Percentiles rank a stretch among this genome's conserved stretches.
phyloP scores from a whole-genome alignment of 1,140 invertebrate genomes.

The Magallana ariakensis region DNA sequence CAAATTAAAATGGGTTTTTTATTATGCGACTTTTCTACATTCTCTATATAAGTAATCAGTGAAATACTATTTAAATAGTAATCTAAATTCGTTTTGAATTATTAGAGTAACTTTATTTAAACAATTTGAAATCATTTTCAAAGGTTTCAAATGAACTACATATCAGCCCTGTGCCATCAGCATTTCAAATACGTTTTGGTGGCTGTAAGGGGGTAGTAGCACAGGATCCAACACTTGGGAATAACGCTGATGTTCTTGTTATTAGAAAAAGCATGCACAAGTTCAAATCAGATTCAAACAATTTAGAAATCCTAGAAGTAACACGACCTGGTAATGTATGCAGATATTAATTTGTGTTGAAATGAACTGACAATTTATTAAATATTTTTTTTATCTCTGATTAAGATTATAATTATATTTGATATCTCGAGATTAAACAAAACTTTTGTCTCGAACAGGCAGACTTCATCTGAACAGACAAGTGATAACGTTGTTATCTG shows the following conservation, averaged over 20 bases:
- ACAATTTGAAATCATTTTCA: too few species aligned
- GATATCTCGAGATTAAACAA: too few species aligned
- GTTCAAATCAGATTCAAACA: conserved; percentile 27
- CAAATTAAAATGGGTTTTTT: too few species aligned
- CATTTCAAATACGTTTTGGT: conserved; percentile 48
- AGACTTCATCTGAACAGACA: conserved; percentile 46
- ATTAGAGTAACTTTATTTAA: too few species aligned
- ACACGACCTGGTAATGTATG: conserved; percentile 36
- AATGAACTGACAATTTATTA: too few species aligned
- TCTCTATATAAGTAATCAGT: too few species aligned
- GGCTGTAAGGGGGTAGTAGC: conserved; percentile 45
- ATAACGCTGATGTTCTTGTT: neutral
- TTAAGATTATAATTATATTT: too few species aligned
- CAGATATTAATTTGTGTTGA: neutral
- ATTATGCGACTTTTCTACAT: too few species aligned
- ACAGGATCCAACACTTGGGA: conserved; percentile 35
- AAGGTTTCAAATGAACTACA: conserved; percentile 2
- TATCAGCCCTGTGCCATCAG: conserved; percentile 19
- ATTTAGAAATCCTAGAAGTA: conserved; percentile 38
- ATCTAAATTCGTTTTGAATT: too few species aligned
- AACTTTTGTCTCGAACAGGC: neutral
- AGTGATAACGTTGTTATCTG: conserved; percentile 44
- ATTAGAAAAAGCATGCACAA: conserved; percentile 48
- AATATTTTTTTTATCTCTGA: too few species aligned
- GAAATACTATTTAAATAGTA: too few species aligned